Evolutionary conservation across 2,888 invertebrate genomes (phyloP).

Genomic region (Abrostola triplasia): DNA sequence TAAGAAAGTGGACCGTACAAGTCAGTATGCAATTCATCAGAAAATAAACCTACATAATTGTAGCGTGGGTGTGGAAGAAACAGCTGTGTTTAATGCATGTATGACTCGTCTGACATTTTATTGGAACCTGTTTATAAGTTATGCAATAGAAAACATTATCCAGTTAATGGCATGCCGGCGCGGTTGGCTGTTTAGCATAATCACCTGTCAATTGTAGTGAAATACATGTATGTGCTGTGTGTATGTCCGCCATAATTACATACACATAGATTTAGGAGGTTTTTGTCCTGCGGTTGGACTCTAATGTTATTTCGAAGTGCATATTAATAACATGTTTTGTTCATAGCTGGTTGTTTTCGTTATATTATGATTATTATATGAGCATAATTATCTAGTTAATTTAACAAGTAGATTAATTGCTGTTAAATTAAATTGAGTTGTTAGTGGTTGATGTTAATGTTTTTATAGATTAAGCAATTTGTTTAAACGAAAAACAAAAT

Average conservation of each 20-base stretch:
- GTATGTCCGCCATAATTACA: conserved; percentile 44
- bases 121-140: conserved; percentile 80
- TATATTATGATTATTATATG: not conserved
- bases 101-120: conserved; percentile 78
- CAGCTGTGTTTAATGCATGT: conserved; percentile 75
- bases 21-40: conserved; percentile 70
- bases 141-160: conserved; percentile 82
- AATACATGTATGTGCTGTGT: conserved; percentile 40
- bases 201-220: conserved; percentile 75
- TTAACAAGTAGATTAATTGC: not conserved
- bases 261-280: conserved; percentile 44
- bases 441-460: not conserved
- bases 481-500: conserved; percentile 13
- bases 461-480: conserved; percentile 15
- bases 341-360: conserved; percentile 30
- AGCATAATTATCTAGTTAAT: not conserved
- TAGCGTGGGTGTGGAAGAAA: conserved; percentile 70
- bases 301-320: conserved; percentile 23
- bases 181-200: conserved; percentile 74
- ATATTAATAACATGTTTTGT: conserved; percentile 24
- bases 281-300: conserved; percentile 35
- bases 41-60: conserved; percentile 70
- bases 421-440: not conserved
- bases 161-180: conserved; percentile 70
- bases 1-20: conserved; percentile 63